Evolutionary conservation across 2,888 invertebrate genomes (phyloP), one percentile per base, ranked within the genome.

Genomic region (Strigamia crassipes): DNA sequence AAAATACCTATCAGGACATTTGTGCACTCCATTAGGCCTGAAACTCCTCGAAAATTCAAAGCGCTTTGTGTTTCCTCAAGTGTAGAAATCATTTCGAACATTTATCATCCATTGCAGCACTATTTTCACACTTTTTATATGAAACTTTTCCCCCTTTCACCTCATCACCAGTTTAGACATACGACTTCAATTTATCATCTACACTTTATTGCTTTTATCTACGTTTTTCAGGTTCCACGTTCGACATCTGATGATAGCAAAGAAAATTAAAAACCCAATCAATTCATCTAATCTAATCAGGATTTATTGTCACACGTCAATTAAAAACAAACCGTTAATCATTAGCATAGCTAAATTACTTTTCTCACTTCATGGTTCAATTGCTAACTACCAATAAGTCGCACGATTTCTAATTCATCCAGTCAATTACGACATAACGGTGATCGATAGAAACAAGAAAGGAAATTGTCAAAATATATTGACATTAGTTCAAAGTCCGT

Each of bases 131-230:
- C 23, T n/a, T 73, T n/a, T 31, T 31, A 73, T 73, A 66, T 23
- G 21, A 18, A 38, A 66, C 61, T 66, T 66, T 66, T 66, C 61
- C 23, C 23, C 61, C 61, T 66, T 66, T 66, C 12, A 23, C 31
- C 31, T 31, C 73, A 73, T 73, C 31, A 27, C 31, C 3, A 73
- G 73, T 73, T n/a, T 15, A 73, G 73, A 73, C 73, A 27, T 31
- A 15, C 13, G 73, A 73, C 73, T 27, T 31, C 73, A 73, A 73
- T 73, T 31, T 73, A 73, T 73, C 73, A 73, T 73, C 73, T n/a
- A 31, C 31, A 31, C 73, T 23, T 73, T 73, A 73, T 73, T 73
- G 31, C 73, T 31, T 73, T 73, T 56, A 56, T 56, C 56, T 27
- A 31, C 73, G n/a, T 9, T 73, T 73, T 27, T 15, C 73, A 73